Evolutionary conservation across 2,888 invertebrate species (phyloP), one percentile per base, ranked within the genome.

Genomic region (Masnerella sp.): DNA sequence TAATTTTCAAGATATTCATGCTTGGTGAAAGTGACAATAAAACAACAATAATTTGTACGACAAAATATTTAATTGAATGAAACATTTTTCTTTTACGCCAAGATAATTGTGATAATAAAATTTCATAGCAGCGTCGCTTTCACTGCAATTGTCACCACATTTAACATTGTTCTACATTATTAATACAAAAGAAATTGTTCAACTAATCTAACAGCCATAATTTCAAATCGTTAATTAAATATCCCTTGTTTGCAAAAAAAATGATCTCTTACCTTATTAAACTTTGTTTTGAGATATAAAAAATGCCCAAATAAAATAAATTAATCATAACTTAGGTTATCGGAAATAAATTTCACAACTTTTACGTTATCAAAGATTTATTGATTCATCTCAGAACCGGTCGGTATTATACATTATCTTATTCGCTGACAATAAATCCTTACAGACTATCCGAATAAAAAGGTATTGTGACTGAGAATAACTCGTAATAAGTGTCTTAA

Each of bases 11-110:
- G 12, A 43, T 18, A 43, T 22, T 43, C 25, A 43, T 7, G 7
- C 12, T 7, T 2, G 12, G 43, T 12, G 43, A 43, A 43, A 43
- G 43, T 43, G 9, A 43, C 18, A 43, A 43, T 40, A 17, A 17
- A 40, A 18, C 17, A 9, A 18, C 17, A 17, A 18, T 17, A 2
- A 17, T 12, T 8, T 12, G 11, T 14, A 36, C 36, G 18, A 40
- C 15, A 40, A 8, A 40, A 7, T 18, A 40, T 8, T 8, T 32
- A 5, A 32, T 8, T 8, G 4, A 32, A 32, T 32, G 2, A 2
- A n/a, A 5, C n/a, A 32, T 25, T 25, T 25, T n/a, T n/a, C n/a
- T 2, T 32, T 32, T 32, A 32, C n/a, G 32, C 4, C 4, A 32
- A 32, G n/a, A 38, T 38, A 15, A 38, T 38, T 15, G 9, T 14